These are phyloP conservation scores for Ptychoptera contaminata DNA, from an alignment of 2,888 invertebrate species.

Conservation along the genomic window DNA sequence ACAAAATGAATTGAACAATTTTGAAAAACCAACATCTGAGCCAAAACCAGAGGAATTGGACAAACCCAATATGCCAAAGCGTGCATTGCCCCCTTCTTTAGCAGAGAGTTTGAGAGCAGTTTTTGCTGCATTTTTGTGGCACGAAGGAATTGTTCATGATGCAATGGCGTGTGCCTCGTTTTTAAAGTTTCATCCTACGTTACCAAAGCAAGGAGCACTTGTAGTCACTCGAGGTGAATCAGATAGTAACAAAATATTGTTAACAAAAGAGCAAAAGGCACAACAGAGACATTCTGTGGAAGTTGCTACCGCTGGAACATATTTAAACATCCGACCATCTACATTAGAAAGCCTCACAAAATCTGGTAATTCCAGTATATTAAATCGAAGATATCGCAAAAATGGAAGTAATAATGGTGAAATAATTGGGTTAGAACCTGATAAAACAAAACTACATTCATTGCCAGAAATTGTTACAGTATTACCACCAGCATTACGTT, in stretches of 20 bases:
- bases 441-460: constrained; percentile 25
- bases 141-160: constrained; percentile 92
- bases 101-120: constrained; percentile 87
- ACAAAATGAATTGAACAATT: constrained; percentile 3
- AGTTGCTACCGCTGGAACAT: constrained; percentile 55
- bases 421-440: constrained; percentile 9
- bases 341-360: constrained; percentile 61
- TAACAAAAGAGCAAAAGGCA: constrained; percentile 41
- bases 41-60: background rate
- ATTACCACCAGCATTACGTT: constrained; percentile 73
- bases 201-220: constrained; percentile 63
- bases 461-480: constrained; percentile 44
- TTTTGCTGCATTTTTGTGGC: constrained; percentile 94
- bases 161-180: constrained; percentile 97
- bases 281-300: constrained; percentile 79
- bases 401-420: constrained; percentile 11
- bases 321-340: constrained; percentile 62
- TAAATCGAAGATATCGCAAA: constrained; percentile 47
- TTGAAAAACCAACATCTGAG: background rate
- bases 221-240: constrained; percentile 49
- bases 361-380: constrained; percentile 63
- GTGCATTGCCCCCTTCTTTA: constrained; percentile 80
- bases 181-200: constrained; percentile 78
- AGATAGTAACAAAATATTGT: constrained; percentile 20
- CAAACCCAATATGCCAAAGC: constrained; percentile 36